Evolutionary conservation across 1,140 invertebrate genomes (phyloP).

Genomic region (Lysiphlebus fabarum): DNA sequence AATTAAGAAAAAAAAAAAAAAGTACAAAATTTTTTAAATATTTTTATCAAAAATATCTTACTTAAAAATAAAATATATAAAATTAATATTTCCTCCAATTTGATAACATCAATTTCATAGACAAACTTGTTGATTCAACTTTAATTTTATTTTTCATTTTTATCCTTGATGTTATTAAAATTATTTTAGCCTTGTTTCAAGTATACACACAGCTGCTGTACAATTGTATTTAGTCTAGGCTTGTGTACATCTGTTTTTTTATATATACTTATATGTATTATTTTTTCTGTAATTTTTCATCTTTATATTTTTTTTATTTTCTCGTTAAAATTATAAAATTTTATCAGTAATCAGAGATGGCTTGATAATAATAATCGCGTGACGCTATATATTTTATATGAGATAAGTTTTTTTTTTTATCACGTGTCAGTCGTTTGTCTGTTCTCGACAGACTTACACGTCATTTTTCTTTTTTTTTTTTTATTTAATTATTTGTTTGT

Average conservation of each 20-base stretch:
- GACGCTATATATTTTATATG: conserved; percentile 6
- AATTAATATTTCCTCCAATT: too few relatives aligned
- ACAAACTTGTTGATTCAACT: too few relatives aligned
- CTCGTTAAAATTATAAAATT: conserved; percentile 7
- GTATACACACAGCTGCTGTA: neutral
- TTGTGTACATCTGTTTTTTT: too few relatives aligned
- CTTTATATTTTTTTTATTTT: neutral
- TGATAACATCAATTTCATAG: too few relatives aligned
- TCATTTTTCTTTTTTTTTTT: neutral
- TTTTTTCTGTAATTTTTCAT: neutral
- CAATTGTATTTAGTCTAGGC: too few relatives aligned
- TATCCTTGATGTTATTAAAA: neutral
- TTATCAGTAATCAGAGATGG: conserved; percentile 17
- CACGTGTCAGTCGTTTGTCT: conserved; percentile 11
- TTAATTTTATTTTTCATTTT: too few relatives aligned
- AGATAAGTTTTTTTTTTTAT: conserved; percentile 16
- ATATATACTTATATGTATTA: too few relatives aligned
- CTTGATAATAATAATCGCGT: conserved; percentile 19
- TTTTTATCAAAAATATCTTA: neutral
- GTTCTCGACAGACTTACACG: conserved; percentile 6
- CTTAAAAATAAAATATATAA: too few relatives aligned
- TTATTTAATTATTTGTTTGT: neutral
- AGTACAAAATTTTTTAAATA: neutral
- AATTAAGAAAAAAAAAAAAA: neutral
- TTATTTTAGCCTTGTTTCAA: neutral